These are phyloP conservation scores for Saimiri boliviensis DNA, from an alignment of 2,113 vertebrate genomes.

Conservation along the genomic window DNA sequence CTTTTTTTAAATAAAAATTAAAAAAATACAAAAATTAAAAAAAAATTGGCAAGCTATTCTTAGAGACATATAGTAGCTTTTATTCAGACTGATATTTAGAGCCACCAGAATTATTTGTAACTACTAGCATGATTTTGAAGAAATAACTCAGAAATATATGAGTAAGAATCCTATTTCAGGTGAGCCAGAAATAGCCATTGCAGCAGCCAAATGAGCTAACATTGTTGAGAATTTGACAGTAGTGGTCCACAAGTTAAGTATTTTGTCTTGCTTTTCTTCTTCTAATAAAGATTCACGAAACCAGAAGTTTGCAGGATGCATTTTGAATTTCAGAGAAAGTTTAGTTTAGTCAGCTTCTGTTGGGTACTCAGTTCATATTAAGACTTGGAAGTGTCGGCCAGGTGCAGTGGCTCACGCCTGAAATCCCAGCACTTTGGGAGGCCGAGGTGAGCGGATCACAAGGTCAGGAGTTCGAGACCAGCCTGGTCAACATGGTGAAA, in stretches of 20 bases:
- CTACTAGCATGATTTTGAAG: constrained; percentile 1
- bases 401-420: too few relatives aligned
- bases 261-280: neutral
- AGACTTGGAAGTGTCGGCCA: neutral
- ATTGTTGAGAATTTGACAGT: neutral
- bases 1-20: too few relatives aligned
- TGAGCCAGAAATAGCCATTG: neutral
- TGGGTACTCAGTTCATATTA: neutral
- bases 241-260: neutral
- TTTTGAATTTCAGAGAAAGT: constrained; percentile 6
- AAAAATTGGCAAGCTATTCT: neutral
- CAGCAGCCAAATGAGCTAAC: neutral
- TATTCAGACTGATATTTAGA: neutral
- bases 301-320: neutral
- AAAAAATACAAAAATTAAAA: too few relatives aligned
- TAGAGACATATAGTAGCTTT: neutral
- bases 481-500: too few relatives aligned
- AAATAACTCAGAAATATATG: constrained; percentile 11
- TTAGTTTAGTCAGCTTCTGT: neutral
- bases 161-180: constrained; percentile 25
- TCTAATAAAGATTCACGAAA: constrained; percentile 13
- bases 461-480: too few relatives aligned
- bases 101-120: neutral
- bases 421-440: too few relatives aligned
- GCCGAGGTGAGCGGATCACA: too few relatives aligned